phyloP scores from a whole-genome alignment of 2,113 vertebrate species.

The Scopus umbretta region DNA sequence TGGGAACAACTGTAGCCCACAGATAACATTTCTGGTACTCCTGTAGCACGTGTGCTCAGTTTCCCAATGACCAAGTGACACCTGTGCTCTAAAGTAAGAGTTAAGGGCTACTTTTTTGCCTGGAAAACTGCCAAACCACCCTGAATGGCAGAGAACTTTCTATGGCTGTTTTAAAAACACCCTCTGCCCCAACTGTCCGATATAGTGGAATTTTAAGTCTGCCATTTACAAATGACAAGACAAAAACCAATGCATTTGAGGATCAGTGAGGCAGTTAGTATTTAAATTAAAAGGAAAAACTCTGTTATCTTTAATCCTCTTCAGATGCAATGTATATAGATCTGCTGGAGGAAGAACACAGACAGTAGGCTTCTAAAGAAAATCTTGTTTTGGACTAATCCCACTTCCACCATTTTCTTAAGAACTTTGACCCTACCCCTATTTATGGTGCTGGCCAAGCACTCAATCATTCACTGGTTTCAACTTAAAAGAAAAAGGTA shows the following conservation, averaged over 20 bases:
- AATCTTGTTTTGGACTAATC: not conserved
- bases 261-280: not conserved
- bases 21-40: not conserved
- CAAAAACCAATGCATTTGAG: not conserved
- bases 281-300: not conserved
- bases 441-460: accelerated
- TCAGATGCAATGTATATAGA: not conserved
- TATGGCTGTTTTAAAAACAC: not conserved
- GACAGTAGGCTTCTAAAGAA: not conserved
- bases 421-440: not conserved
- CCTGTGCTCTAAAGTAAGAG: not conserved
- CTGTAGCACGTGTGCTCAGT: not conserved
- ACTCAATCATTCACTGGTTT: not conserved
- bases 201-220: not conserved
- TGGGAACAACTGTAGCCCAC: not conserved
- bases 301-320: not conserved
- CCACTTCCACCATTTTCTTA: not conserved
- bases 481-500: not conserved
- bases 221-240: not conserved
- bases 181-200: not conserved
- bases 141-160: not conserved
- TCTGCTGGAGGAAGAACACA: not conserved
- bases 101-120: not conserved
- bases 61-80: not conserved
- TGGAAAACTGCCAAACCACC: not conserved